Conservation (phyloP, 2,888 invertebrate genomes). For the Xestoiulus laeticollis region DNA sequence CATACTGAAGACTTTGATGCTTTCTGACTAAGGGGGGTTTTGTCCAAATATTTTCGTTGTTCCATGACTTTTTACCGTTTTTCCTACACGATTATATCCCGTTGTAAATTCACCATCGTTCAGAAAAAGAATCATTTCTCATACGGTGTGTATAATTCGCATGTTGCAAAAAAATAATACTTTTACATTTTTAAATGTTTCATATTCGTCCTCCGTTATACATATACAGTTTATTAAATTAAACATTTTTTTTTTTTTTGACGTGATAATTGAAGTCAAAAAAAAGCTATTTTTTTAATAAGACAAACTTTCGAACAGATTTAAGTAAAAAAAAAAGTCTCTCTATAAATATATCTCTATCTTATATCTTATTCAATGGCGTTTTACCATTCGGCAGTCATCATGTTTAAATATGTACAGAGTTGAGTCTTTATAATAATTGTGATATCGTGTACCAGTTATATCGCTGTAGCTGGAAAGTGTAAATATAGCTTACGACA, state of each 20-base stretch:
- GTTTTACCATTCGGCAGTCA: background rate
- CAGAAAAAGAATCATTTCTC: background rate
- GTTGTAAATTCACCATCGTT: background rate
- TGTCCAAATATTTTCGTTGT: background rate
- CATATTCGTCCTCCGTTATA: background rate
- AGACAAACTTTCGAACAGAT: background rate
- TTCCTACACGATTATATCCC: constrained; percentile 1
- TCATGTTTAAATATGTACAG: constrained; percentile 1
- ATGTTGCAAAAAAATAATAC: background rate
- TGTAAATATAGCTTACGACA: background rate
- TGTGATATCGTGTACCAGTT: constrained; percentile 8
- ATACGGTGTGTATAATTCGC: background rate
- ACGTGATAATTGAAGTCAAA: background rate
- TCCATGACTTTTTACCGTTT: background rate
- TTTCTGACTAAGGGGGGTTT: background rate
- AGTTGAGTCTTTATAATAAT: constrained; percentile 10
- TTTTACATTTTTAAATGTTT: constrained; percentile 24
- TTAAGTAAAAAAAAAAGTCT: background rate
- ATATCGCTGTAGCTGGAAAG: background rate
- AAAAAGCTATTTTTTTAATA: background rate
- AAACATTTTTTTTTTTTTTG: background rate
- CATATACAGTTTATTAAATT: background rate
- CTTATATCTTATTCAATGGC: background rate
- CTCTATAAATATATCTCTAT: background rate
- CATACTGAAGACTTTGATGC: background rate